These are phyloP conservation scores for Apodemia hepburni DNA, from an alignment of 2,888 invertebrate genomes.

Conservation along the genomic window DNA sequence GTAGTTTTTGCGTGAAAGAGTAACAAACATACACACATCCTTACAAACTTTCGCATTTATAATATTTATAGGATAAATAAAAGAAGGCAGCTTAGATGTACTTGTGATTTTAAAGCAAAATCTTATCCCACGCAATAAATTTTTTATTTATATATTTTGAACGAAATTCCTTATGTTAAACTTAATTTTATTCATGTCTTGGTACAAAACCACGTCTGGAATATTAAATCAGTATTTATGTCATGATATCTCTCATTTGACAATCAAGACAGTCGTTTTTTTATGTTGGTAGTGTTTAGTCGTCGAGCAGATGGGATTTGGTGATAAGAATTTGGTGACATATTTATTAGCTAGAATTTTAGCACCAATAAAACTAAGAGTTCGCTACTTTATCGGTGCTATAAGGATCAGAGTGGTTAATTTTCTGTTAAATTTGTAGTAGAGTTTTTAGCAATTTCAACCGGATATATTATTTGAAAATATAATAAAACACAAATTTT, in stretches of 20 bases:
- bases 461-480: no score
- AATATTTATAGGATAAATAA: no score
- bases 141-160: not conserved
- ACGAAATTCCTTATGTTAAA: not conserved
- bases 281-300: constrained; percentile 4
- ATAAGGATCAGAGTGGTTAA: no score
- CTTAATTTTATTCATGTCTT: not conserved
- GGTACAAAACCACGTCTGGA: not conserved
- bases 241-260: not conserved
- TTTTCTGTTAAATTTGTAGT: no score
- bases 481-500: no score
- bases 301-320: not conserved
- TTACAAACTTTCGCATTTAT: no score
- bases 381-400: no score
- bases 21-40: no score
- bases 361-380: not conserved
- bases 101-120: not conserved
- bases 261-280: constrained; percentile 1
- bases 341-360: not conserved
- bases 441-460: no score
- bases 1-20: no score
- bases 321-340: not conserved
- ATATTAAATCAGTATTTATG: constrained; percentile 6
- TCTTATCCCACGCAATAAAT: not conserved
- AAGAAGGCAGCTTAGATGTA: not conserved